A percentile compares a stretch with the other conserved stretches of the same genome.
Evolutionary conservation across 2,888 invertebrate species (phyloP).

Genomic region (Pedicia rivosa): DNA sequence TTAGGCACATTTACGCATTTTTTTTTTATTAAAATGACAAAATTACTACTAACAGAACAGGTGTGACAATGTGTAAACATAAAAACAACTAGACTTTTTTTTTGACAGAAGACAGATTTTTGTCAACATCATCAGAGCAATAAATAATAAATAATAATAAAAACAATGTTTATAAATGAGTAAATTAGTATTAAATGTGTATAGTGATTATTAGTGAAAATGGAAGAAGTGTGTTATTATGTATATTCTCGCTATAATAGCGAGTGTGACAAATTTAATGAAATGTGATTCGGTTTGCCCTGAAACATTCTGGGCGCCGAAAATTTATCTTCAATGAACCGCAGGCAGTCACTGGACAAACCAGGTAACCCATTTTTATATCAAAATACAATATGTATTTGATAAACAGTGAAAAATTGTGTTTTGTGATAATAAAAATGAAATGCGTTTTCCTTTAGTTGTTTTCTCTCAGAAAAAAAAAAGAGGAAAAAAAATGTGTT

Average conservation of each 20-base stretch:
- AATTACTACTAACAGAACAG: constrained; percentile 7
- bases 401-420: not conserved
- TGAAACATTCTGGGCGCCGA: constrained; percentile 11
- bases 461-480: no score
- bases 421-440: no score
- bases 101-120: constrained; percentile 19
- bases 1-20: no score
- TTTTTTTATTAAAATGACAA: not conserved
- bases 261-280: constrained; percentile 5
- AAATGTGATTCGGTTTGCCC: constrained; percentile 12
- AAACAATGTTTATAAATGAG: constrained; percentile 11
- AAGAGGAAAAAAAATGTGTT: no score
- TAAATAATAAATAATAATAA: constrained; percentile 12
- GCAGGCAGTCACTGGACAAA: constrained; percentile 25
- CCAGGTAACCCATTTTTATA: constrained; percentile 16
- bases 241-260: constrained; percentile 2
- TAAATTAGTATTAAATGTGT: constrained; percentile 9
- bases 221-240: constrained; percentile 3
- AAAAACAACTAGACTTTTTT: constrained; percentile 10
- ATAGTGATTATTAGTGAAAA: constrained; percentile 7
- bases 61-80: constrained; percentile 7
- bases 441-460: constrained; percentile 3
- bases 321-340: constrained; percentile 23
- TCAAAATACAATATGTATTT: not conserved
- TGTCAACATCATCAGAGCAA: constrained; percentile 18